Conservation (phyloP, 2,797 vertebrate species). For the Heteromormyrus szaboi region DNA sequence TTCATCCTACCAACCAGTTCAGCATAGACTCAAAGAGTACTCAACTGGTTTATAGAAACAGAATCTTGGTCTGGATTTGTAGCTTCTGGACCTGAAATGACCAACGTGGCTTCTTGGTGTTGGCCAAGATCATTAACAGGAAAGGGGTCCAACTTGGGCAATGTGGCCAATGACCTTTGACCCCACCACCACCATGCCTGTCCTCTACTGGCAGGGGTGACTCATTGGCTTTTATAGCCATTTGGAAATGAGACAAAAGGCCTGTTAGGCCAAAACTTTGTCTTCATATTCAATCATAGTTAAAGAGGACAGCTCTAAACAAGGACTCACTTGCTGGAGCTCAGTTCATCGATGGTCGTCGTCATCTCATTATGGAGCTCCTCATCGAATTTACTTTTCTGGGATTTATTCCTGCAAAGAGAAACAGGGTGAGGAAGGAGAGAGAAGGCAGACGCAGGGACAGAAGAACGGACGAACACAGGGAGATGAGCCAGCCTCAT, state of each 20-base stretch:
- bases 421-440: slow-evolving; percentile 34
- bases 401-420: slow-evolving; percentile 75
- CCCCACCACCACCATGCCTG: background rate
- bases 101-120: background rate
- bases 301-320: background rate
- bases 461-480: background rate
- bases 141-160: background rate
- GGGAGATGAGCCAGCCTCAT: slow-evolving; percentile 46
- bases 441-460: slow-evolving; percentile 27
- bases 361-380: slow-evolving; percentile 90
- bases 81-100: background rate
- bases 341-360: slow-evolving; percentile 89
- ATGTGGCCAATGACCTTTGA: background rate
- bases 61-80: background rate
- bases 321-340: slow-evolving; percentile 74
- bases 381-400: slow-evolving; percentile 86
- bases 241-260: background rate
- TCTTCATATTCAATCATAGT: background rate
- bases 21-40: background rate
- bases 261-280: background rate
- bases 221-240: background rate
- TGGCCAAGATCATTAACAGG: background rate
- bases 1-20: background rate
- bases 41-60: background rate
- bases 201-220: background rate